phyloP scores from a whole-genome alignment of 2,888 invertebrate genomes.

The Chromoteleia sp. region DNA sequence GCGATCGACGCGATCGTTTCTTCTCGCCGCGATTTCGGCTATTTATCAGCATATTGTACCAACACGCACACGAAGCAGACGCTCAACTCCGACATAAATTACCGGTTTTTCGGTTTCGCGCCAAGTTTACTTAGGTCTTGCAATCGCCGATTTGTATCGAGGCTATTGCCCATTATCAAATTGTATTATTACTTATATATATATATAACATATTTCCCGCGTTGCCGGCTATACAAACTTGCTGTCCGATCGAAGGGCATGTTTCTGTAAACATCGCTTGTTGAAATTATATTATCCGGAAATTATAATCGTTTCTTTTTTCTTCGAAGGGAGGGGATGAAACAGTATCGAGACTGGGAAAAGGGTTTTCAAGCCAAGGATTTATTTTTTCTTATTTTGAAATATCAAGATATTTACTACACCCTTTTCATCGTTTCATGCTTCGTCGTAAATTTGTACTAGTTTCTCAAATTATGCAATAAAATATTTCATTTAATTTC shows the following conservation, averaged over 20 bases:
- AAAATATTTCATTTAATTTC: too few species aligned
- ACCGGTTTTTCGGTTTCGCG: constrained; percentile 64
- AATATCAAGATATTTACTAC: too few species aligned
- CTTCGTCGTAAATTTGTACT: too few species aligned
- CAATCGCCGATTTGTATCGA: constrained; percentile 46
- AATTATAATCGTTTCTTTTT: constrained; percentile 33
- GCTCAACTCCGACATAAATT: constrained; percentile 54
- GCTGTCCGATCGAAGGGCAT: constrained; percentile 13
- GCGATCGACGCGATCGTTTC: constrained; percentile 63
- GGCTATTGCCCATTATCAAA: constrained; percentile 49
- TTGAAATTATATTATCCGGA: constrained; percentile 43
- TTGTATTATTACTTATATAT: constrained; percentile 65
- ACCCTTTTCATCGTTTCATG: too few species aligned
- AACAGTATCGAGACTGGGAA: too few species aligned
- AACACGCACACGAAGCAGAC: constrained; percentile 31
- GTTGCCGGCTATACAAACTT: constrained; percentile 49
- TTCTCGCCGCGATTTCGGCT: constrained; percentile 64
- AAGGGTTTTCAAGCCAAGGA: too few species aligned
- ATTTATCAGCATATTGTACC: constrained; percentile 67
- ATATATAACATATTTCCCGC: constrained; percentile 61
- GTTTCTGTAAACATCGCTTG: constrained; percentile 22
- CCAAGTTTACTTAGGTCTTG: constrained; percentile 62
- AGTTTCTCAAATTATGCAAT: too few species aligned
- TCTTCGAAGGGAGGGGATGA: too few species aligned
- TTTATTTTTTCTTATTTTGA: too few species aligned